These are phyloP conservation scores for Caenorhabditis sp. DNA, from an alignment of 2,888 invertebrate genomes.

Conservation along the genomic window DNA sequence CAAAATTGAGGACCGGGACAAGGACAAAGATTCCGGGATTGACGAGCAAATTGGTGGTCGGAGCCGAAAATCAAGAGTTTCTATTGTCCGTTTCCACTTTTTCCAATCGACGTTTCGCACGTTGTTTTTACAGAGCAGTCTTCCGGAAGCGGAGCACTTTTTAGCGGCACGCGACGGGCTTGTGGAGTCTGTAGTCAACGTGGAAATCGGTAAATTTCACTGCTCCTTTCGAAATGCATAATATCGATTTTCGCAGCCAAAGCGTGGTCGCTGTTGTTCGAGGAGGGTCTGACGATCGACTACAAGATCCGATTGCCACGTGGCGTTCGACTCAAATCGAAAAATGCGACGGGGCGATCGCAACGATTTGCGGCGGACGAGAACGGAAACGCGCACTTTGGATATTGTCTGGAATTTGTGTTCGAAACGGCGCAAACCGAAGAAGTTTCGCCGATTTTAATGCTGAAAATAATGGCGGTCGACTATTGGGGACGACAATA, in stretches of 20 bases:
- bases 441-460: slow-evolving; percentile 8
- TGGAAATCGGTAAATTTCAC: neutral
- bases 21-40: slow-evolving; percentile 2
- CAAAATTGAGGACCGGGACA: slow-evolving; percentile 12
- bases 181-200: slow-evolving; percentile 25
- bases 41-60: neutral
- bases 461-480: slow-evolving; percentile 37
- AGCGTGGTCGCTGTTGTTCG: slow-evolving; percentile 25
- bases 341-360: slow-evolving; percentile 25
- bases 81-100: too few relatives aligned
- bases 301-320: slow-evolving; percentile 27
- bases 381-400: slow-evolving; percentile 11
- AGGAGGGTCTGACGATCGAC: slow-evolving; percentile 45
- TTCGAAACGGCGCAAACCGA: slow-evolving; percentile 23
- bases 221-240: neutral
- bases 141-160: slow-evolving; percentile 42
- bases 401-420: slow-evolving; percentile 34
- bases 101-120: too few relatives aligned
- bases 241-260: slow-evolving; percentile 19
- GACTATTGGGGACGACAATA: slow-evolving; percentile 59
- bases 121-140: slow-evolving; percentile 43
- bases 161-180: slow-evolving; percentile 36
- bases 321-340: slow-evolving; percentile 13
- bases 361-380: slow-evolving; percentile 29
- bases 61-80: neutral